phyloP scores from a whole-genome alignment of 1,140 invertebrate species.

The Pectinophora gossypiella region DNA sequence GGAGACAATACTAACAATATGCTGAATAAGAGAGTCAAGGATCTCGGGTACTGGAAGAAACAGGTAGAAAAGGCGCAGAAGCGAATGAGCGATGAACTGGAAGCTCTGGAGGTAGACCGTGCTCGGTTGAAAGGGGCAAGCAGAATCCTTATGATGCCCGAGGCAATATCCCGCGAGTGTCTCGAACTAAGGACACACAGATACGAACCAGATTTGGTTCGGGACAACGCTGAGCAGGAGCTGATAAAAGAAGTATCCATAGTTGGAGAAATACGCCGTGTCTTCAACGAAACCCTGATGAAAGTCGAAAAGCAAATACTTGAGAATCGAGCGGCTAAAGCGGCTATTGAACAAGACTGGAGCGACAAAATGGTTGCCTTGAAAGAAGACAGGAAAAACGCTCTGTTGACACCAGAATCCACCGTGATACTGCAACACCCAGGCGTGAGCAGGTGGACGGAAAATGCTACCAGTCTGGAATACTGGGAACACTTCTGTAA shows the following conservation, averaged over 20 bases:
- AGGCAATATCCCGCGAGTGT: conserved; percentile 83
- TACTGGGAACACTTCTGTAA: conserved; percentile 83
- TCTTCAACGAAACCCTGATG: conserved; percentile 76
- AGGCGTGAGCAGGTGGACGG: conserved; percentile 81
- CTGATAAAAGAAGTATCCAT: conserved; percentile 83
- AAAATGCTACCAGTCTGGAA: conserved; percentile 80
- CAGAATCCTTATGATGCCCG: conserved; percentile 78
- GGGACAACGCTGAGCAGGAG: conserved; percentile 89
- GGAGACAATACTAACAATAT: conserved; percentile 78
- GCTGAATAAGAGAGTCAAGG: conserved; percentile 76
- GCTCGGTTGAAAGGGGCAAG: conserved; percentile 79
- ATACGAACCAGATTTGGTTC: conserved; percentile 86
- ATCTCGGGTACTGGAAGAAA: conserved; percentile 80
- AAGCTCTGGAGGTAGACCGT: conserved; percentile 78
- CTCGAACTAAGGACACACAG: conserved; percentile 84
- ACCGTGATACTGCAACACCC: conserved; percentile 79
- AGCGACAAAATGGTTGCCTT: conserved; percentile 89
- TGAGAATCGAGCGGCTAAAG: conserved; percentile 85
- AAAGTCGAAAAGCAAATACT: conserved; percentile 85
- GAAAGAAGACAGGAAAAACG: conserved; percentile 81
- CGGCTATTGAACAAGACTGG: conserved; percentile 89
- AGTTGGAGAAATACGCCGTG: conserved; percentile 79
- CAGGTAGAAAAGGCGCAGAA: conserved; percentile 78
- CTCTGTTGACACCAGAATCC: conserved; percentile 78
- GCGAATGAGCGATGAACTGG: conserved; percentile 81